Evolutionary conservation across 23 tunicate species (phyloP).

Genomic region (Diplosoma virens): DNA sequence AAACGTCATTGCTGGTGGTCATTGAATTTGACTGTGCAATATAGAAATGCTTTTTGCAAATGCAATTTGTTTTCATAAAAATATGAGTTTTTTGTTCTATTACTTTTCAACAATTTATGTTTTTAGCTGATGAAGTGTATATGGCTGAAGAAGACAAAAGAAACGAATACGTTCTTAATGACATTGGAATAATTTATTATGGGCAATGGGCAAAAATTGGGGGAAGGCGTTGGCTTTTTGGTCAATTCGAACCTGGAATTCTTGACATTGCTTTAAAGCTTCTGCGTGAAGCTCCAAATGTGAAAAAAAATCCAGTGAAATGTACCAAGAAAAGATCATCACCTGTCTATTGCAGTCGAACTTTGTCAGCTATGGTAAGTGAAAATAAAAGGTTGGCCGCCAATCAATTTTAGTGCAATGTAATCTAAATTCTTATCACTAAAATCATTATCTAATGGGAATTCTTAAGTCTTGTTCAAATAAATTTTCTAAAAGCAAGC

Average conservation of each 20-base stretch:
- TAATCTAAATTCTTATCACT: no score
- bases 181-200: conserved; percentile 42
- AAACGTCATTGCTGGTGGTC: no score
- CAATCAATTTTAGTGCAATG: no score
- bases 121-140: conserved; percentile 73
- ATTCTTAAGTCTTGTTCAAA: no score
- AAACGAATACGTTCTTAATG: conserved; percentile 73
- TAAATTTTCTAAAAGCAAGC: no score
- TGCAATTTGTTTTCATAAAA: no score
- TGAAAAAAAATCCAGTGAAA: conserved; percentile 55
- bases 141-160: conserved; percentile 61
- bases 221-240: conserved; percentile 66
- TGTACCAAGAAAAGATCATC: conserved; percentile 43
- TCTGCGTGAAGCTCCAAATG: conserved; percentile 52
- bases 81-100: no score
- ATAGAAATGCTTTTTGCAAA: no score
- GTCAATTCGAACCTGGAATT: conserved; percentile 83
- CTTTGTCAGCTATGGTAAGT: conserved; percentile 88
- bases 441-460: no score
- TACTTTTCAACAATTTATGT: no score
- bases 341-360: conserved; percentile 80
- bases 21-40: no score
- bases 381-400: no score
- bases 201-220: conserved; percentile 46
- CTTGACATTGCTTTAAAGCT: conserved; percentile 79